A percentile compares a stretch with the other conserved stretches of the same genome.
Evolutionary conservation across 1,140 invertebrate species (phyloP).

Genomic region (Uloborus diversus): DNA sequence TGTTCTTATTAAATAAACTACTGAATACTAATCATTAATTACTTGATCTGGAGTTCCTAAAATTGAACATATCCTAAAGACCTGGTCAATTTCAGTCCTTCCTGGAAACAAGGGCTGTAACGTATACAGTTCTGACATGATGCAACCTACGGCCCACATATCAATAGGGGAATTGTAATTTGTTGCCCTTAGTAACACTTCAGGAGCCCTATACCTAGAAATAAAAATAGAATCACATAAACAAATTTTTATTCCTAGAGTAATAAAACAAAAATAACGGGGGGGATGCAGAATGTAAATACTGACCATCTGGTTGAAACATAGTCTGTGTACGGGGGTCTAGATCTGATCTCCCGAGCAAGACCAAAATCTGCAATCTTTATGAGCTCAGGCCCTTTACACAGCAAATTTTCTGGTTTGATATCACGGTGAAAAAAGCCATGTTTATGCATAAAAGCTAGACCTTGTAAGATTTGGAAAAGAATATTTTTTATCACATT

Average conservation of each 20-base stretch:
- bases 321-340: constrained; percentile 98
- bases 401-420: constrained; percentile 97
- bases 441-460: constrained; percentile 98
- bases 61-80: constrained; percentile 93
- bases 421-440: constrained; percentile 98
- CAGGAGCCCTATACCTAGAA: constrained; percentile 85
- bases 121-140: constrained; percentile 98
- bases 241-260: no score
- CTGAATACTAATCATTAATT: no score
- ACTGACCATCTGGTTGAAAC: constrained; percentile 97
- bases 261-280: no score
- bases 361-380: constrained; percentile 99
- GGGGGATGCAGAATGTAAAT: neutral
- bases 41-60: constrained; percentile 90
- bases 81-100: constrained; percentile 94
- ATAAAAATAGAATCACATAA: neutral
- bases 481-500: constrained; percentile 92
- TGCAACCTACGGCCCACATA: constrained; percentile 96
- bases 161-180: constrained; percentile 97
- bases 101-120: constrained; percentile 96
- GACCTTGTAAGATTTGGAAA: constrained; percentile 92
- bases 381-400: constrained; percentile 93
- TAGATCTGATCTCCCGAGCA: constrained; percentile 82
- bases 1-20: no score
- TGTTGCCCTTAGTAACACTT: constrained; percentile 94